A percentile compares a stretch with the other conserved stretches of the same genome.
Evolutionary conservation across 2,888 invertebrate genomes (phyloP).

Genomic region (Acholoe squamosa): DNA sequence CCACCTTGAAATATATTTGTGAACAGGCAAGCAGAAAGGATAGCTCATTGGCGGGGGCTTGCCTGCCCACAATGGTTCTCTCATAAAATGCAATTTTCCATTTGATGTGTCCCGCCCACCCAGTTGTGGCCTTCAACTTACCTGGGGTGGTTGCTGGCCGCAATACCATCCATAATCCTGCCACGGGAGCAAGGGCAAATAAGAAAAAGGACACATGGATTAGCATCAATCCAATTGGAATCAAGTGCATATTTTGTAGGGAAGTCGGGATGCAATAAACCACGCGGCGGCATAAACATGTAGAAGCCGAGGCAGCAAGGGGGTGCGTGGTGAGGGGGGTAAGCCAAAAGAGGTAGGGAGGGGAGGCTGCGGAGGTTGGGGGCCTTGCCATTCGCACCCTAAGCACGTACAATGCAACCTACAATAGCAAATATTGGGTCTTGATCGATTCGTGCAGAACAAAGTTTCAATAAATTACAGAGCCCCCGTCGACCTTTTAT

Average conservation of each 20-base stretch:
- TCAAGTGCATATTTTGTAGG: slow-evolving; percentile 10
- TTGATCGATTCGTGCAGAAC: slow-evolving; percentile 51
- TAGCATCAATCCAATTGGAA: background rate
- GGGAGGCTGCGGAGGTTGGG: background rate
- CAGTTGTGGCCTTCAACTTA: background rate
- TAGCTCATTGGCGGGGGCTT: too few species aligned
- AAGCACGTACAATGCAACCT: slow-evolving; percentile 55
- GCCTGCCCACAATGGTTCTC: too few species aligned
- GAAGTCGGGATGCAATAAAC: background rate
- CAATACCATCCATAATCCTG: slow-evolving; percentile 45
- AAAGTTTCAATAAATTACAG: slow-evolving; percentile 50
- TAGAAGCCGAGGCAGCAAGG: background rate
- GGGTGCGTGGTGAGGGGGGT: background rate
- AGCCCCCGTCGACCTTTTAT: slow-evolving; percentile 42
- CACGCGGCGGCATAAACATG: background rate
- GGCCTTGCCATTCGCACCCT: slow-evolving; percentile 40
- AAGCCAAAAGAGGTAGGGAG: background rate
- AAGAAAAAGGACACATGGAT: slow-evolving; percentile 29
- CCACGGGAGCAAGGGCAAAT: background rate
- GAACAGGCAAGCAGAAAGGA: too few species aligned
- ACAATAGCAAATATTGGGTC: slow-evolving; percentile 57
- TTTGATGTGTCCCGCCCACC: too few species aligned
- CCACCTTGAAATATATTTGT: too few species aligned
- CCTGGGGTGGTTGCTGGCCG: slow-evolving; percentile 19
- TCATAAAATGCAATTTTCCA: too few species aligned